Evolutionary conservation across 92 coral and sea anemone species (phyloP).

Genomic region (Galaxea fascicularis): DNA sequence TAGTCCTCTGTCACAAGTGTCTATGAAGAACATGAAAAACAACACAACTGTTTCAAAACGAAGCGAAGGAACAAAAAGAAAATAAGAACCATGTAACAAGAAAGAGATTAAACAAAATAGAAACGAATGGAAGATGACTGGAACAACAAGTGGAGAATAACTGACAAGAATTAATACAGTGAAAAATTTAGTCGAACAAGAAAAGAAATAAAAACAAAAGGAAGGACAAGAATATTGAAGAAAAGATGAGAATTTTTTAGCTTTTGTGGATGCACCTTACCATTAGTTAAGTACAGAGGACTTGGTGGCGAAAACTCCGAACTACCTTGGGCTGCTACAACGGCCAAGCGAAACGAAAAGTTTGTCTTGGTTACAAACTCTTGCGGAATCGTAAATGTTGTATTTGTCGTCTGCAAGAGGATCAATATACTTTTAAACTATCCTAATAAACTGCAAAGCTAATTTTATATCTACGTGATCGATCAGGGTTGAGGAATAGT

Average conservation of each 20-base stretch:
- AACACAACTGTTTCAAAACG: too few relatives aligned
- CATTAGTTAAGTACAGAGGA: conserved; percentile 59
- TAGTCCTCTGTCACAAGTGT: conserved; percentile 26
- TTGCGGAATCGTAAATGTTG: conserved; percentile 55
- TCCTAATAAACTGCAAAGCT: too few relatives aligned
- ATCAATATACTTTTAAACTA: background rate
- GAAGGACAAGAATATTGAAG: background rate
- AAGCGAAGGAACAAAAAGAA: background rate
- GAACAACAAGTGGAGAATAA: too few relatives aligned
- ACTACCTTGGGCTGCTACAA: conserved; percentile 55
- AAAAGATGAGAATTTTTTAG: too few relatives aligned
- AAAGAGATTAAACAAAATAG: too few relatives aligned
- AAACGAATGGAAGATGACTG: too few relatives aligned
- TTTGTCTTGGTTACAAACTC: conserved; percentile 56
- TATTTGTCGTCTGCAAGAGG: conserved; percentile 36
- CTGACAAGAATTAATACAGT: too few relatives aligned
- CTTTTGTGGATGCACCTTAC: too few relatives aligned
- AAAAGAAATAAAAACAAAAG: too few relatives aligned
- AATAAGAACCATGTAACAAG: background rate
- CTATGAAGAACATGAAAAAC: background rate
- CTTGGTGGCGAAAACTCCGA: conserved; percentile 58
- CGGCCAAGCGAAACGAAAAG: conserved; percentile 72
- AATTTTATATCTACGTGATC: background rate
- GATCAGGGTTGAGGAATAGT: too few relatives aligned
- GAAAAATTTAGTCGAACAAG: too few relatives aligned